phyloP scores from a whole-genome alignment of 2,888 invertebrate species.

The Hyposoter didymator region DNA sequence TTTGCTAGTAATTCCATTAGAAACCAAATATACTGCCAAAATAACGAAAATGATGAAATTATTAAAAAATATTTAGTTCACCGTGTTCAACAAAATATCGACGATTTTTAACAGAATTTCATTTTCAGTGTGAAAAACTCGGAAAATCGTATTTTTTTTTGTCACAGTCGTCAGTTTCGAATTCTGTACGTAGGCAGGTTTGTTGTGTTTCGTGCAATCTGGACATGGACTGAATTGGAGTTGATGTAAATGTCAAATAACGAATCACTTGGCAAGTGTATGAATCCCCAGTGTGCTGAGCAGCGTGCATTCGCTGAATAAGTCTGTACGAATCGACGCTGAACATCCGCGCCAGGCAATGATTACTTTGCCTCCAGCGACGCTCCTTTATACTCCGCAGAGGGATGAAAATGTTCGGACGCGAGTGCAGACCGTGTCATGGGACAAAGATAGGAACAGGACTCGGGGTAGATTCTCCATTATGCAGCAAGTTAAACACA shows the following conservation, averaged over 20 bases:
- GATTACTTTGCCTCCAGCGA: conserved; percentile 68
- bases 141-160: too few relatives aligned
- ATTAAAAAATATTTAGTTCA: too few relatives aligned
- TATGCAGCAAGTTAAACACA: conserved; percentile 78
- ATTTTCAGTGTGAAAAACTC: too few relatives aligned
- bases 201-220: too few relatives aligned
- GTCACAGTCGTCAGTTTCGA: too few relatives aligned
- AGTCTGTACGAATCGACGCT: neutral
- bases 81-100: too few relatives aligned
- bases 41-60: too few relatives aligned
- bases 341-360: conserved; percentile 68
- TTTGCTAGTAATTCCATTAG: too few relatives aligned
- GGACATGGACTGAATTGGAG: too few relatives aligned
- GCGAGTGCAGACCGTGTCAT: conserved; percentile 29
- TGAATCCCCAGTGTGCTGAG: neutral
- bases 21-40: too few relatives aligned
- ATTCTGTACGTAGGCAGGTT: too few relatives aligned
- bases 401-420: conserved; percentile 51
- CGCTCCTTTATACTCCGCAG: conserved; percentile 45
- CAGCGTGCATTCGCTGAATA: neutral
- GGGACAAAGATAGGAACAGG: conserved; percentile 52
- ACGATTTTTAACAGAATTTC: too few relatives aligned
- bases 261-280: neutral
- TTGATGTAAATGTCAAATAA: neutral
- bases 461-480: conserved; percentile 70